Base-by-base conservation (phyloP, 2,888 invertebrate species). In the Tetramorium bicarinatum region DNA sequence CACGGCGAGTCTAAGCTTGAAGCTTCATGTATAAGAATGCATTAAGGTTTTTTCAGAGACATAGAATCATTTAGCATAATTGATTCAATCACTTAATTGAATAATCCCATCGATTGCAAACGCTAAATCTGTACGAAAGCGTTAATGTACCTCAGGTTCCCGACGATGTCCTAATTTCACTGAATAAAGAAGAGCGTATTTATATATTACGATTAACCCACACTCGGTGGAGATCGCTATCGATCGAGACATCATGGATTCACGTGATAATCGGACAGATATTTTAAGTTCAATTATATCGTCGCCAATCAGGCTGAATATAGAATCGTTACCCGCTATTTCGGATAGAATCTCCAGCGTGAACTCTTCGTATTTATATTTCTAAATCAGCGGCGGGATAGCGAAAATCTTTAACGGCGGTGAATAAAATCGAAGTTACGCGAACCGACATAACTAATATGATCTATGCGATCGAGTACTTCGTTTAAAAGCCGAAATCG, bases 271-370 rank as follows among this genome's bases (percentile, higher is more conserved):
- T 71, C 47, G 38, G 29, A 11, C 34, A 21, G 59, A 80, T 80
- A 80, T 80, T 80, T 80, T 80, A 80, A 80, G 79, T 71, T 71
- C 59, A 71, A 80, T 71, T 80, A 71, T 47, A 49, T 1, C 18
- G 47, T 71, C 59, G 59, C 47, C 79, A 61, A 71, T 80, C 47
- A 47, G 47, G 2, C 47, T 18, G 47, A 61, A 80, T 71, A 71
- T 80, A 80, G 47, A 18, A 47, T 80, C 29, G 21, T 38, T 38
- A 71, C 18, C 69, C 18, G 38, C 38, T 71, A 80, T 80, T 80
- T 71, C 47, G 13, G 1, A 34, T 15, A 44, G 61, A 47, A 34
- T 49, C 15, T 52, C 49, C 52, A 64, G 25, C 41, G 64, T 21
- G 7, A 2, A 61, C 15, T 72, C 41, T 15, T 69, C 38, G 47